Conservation (phyloP, 2,797 vertebrate genomes). For the Falco naumanni region DNA sequence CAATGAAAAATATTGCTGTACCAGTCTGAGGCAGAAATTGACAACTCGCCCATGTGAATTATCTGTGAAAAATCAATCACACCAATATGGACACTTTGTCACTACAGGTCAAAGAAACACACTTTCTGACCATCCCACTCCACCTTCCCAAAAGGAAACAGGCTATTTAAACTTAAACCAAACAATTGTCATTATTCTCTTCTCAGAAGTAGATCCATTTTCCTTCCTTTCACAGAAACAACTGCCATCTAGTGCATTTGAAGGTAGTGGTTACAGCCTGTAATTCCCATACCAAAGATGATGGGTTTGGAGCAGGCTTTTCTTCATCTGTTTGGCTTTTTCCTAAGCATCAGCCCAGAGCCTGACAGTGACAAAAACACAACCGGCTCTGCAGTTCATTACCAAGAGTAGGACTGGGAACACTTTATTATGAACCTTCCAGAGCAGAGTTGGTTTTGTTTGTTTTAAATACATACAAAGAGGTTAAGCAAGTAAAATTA, state of each 20-base stretch:
- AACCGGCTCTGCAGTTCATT: rapidly evolving
- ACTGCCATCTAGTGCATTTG: not conserved
- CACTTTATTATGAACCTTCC: too few relatives aligned
- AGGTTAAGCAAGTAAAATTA: not conserved
- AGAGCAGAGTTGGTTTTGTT: not conserved
- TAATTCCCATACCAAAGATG: not conserved
- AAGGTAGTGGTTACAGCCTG: not conserved
- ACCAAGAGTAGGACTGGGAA: not conserved
- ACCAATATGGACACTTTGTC: constrained; percentile 1
- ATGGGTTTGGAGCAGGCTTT: not conserved
- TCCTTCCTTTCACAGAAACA: not conserved
- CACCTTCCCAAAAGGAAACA: not conserved
- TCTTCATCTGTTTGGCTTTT: too few relatives aligned
- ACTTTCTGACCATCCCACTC: not conserved
- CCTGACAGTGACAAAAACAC: too few relatives aligned
- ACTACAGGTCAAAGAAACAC: not conserved
- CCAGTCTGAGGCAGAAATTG: constrained; percentile 67
- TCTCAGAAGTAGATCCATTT: rapidly evolving
- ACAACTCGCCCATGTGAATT: constrained; percentile 72
- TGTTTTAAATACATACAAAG: not conserved
- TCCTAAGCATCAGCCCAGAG: not conserved
- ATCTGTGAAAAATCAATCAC: constrained; percentile 74
- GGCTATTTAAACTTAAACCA: not conserved
- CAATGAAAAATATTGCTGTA: constrained; percentile 52
- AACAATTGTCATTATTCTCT: rapidly evolving